Evolutionary conservation across 2,797 vertebrate genomes (phyloP).

Genomic region (Dipus sagitta): DNA sequence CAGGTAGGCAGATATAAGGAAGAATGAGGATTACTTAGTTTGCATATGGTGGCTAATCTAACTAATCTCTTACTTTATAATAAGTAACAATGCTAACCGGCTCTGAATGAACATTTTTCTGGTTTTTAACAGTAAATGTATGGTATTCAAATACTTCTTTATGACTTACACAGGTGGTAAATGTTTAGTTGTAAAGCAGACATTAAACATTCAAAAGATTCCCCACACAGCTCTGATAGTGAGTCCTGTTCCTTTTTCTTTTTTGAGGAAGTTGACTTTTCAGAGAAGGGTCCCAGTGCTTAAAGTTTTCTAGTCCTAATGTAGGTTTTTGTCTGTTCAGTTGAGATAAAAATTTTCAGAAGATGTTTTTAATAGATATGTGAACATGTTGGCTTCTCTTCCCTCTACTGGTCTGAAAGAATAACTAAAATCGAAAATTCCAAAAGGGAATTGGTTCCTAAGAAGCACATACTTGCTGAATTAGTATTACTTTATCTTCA

Average conservation of each 20-base stretch:
- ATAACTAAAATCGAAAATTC: constrained; percentile 32
- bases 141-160: background rate
- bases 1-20: constrained; percentile 90
- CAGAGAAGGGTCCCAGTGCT: constrained; percentile 86
- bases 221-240: constrained; percentile 81
- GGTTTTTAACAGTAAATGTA: constrained; percentile 15
- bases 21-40: constrained; percentile 28
- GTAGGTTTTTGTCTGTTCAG: constrained; percentile 8
- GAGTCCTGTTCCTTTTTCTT: constrained; percentile 66
- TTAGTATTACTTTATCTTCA: constrained; percentile 40
- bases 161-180: background rate
- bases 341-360: constrained; percentile 24
- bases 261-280: constrained; percentile 71
- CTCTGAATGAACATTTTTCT: constrained; percentile 36
- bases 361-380: background rate
- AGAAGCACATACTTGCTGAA: constrained; percentile 30
- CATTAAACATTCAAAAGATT: constrained; percentile 65
- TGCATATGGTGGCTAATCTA: constrained; percentile 49
- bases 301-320: constrained; percentile 56
- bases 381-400: constrained; percentile 49
- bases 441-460: constrained; percentile 6
- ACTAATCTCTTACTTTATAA: constrained; percentile 15
- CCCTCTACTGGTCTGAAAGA: constrained; percentile 10
- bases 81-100: constrained; percentile 26
- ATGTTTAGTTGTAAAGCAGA: constrained; percentile 62